Evolutionary conservation across 2,113 vertebrate genomes (phyloP).

Genomic region (Coptodon bakossiorum): DNA sequence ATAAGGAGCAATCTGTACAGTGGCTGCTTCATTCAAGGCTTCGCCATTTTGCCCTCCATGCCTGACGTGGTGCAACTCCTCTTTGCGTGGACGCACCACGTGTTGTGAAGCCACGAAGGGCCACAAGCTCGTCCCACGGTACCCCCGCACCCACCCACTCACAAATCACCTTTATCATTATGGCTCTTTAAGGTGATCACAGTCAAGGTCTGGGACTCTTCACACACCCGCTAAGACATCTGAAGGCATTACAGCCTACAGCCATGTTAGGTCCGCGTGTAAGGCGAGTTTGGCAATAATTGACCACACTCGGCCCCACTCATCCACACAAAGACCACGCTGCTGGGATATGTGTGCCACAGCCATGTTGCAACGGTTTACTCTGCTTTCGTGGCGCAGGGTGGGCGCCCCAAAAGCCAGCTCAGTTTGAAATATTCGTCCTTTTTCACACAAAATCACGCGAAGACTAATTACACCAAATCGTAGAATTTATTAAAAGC

Average conservation of each 20-base stretch:
- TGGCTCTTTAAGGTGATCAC: neutral
- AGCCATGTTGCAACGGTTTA: neutral
- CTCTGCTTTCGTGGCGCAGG: neutral
- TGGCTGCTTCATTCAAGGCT: neutral
- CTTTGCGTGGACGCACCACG: slow-evolving; percentile 53
- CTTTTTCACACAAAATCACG: neutral
- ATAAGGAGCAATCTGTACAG: neutral
- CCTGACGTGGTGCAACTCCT: slow-evolving; percentile 54
- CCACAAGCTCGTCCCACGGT: neutral
- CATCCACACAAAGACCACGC: neutral
- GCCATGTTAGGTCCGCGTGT: slow-evolving; percentile 6
- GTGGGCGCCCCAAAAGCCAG: neutral
- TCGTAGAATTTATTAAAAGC: neutral
- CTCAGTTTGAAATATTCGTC: neutral
- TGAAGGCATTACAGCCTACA: neutral
- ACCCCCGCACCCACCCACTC: neutral
- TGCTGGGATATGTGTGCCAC: neutral
- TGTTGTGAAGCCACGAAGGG: slow-evolving; percentile 32
- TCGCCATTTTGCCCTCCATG: slow-evolving; percentile 69
- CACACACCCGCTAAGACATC: neutral
- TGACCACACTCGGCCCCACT: neutral
- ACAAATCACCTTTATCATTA: slow-evolving; percentile 2
- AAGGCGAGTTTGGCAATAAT: neutral
- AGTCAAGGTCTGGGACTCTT: neutral
- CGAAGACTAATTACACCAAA: accelerated